Conservation (phyloP, 2,797 vertebrate species). For the Sebastes itinus region DNA sequence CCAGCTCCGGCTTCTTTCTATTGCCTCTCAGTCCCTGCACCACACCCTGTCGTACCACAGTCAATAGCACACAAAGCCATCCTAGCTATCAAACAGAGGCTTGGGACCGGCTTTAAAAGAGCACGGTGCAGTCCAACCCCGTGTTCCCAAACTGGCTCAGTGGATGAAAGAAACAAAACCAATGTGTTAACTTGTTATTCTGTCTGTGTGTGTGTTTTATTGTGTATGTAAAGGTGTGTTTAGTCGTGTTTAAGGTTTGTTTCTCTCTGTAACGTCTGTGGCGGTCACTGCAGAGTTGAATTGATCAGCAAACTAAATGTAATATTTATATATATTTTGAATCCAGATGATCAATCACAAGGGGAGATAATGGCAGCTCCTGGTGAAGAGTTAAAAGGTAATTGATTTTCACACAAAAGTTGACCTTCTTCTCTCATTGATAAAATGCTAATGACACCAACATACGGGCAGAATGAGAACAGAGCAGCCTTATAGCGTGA, state of each 20-base stretch:
- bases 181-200: not conserved
- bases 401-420: slow-evolving; percentile 68
- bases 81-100: slow-evolving; percentile 48
- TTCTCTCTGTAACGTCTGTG: slow-evolving; percentile 40
- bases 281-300: slow-evolving; percentile 40
- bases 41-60: slow-evolving; percentile 32
- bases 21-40: slow-evolving; percentile 37
- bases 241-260: slow-evolving; percentile 20
- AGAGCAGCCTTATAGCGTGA: slow-evolving; percentile 13
- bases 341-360: slow-evolving; percentile 48
- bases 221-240: slow-evolving; percentile 11
- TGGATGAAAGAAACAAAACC: not conserved
- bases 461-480: slow-evolving; percentile 33
- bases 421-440: slow-evolving; percentile 68
- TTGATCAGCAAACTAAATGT: slow-evolving; percentile 19
- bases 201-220: slow-evolving; percentile 1
- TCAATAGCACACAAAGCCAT: slow-evolving; percentile 44
- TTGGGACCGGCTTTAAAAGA: slow-evolving; percentile 32
- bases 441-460: slow-evolving; percentile 64
- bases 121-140: slow-evolving; percentile 6
- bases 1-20: slow-evolving; percentile 47
- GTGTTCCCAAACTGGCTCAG: slow-evolving; percentile 21
- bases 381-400: slow-evolving; percentile 43
- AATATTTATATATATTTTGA: slow-evolving; percentile 21
- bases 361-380: slow-evolving; percentile 16